These are phyloP conservation scores for Cosmia trapezina DNA, from an alignment of 2,888 invertebrate species.

Conservation along the genomic window DNA sequence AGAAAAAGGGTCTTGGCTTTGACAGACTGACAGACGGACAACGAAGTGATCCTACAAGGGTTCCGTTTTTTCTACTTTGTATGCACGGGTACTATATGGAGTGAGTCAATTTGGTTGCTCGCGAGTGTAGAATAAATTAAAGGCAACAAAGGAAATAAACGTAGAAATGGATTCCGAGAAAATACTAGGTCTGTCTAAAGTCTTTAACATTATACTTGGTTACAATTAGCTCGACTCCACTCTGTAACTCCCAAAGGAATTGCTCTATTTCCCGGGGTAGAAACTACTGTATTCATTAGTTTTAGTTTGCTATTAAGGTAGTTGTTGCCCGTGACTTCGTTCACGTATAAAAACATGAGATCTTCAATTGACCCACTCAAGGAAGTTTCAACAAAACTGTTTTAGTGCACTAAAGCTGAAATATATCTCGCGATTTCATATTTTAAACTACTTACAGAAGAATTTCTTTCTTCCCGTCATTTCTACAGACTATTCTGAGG, in stretches of 20 bases:
- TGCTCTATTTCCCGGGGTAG: slow-evolving; percentile 16
- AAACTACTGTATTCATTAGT: slow-evolving; percentile 19
- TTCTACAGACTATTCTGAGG: background rate
- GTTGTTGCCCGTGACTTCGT: background rate
- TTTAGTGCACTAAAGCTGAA: background rate
- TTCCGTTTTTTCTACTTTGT: too few species aligned
- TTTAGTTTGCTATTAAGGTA: slow-evolving; percentile 12
- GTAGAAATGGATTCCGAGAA: background rate
- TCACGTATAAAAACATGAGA: background rate
- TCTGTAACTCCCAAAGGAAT: slow-evolving; percentile 19
- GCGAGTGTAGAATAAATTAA: background rate
- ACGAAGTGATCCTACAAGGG: too few species aligned
- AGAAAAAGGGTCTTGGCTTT: too few species aligned
- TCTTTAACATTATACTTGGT: slow-evolving; percentile 29
- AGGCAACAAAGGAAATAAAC: background rate
- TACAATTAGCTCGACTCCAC: slow-evolving; percentile 35
- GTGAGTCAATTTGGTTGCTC: too few species aligned
- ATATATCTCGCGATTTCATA: background rate
- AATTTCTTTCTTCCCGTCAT: too few species aligned
- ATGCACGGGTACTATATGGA: too few species aligned
- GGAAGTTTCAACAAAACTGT: background rate
- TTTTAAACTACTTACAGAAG: background rate
- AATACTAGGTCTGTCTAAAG: background rate
- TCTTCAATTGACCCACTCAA: background rate
- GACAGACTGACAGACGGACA: too few species aligned